Conservation (phyloP, 2,797 vertebrate species). For the Parambassis ranga region DNA sequence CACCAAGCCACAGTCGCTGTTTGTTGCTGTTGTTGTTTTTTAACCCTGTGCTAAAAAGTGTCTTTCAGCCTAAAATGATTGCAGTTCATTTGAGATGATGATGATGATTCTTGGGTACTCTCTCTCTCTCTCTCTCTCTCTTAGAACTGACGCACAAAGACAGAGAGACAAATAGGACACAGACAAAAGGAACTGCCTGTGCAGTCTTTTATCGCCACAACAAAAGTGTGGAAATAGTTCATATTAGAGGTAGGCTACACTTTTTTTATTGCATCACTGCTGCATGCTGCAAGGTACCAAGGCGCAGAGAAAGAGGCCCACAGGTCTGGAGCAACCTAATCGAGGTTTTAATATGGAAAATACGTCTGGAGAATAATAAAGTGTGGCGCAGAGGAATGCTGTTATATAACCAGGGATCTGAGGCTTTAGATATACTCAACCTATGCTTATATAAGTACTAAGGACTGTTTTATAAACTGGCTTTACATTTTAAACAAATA, state of each 20-base stretch:
- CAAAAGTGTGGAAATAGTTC: not conserved
- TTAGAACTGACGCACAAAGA: not conserved
- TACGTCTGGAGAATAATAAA: slow-evolving; percentile 24
- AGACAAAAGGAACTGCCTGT: slow-evolving; percentile 9
- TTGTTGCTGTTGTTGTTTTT: no score
- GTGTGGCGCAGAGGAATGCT: slow-evolving; percentile 10
- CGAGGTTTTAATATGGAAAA: slow-evolving; percentile 44
- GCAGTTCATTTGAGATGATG: not conserved
- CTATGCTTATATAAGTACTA: not conserved
- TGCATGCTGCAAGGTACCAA: slow-evolving; percentile 15
- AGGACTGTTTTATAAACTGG: no score
- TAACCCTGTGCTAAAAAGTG: not conserved
- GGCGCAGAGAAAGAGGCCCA: slow-evolving; percentile 1
- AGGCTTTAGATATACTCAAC: not conserved
- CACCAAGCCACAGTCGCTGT: slow-evolving; percentile 8
- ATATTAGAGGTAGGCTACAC: not conserved
- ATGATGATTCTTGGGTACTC: not conserved
- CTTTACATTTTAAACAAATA: no score
- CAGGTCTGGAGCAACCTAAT: slow-evolving; percentile 2
- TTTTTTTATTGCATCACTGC: not conserved
- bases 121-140: slow-evolving; percentile 7
- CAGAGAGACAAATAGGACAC: slow-evolving; percentile 6
- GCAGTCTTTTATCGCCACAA: not conserved
- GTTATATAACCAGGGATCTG: slow-evolving; percentile 19
- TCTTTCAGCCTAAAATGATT: not conserved